A percentile compares a stretch with the other conserved stretches of the same genome.
These are phyloP conservation scores for Zosterops hypoxanthus DNA, from an alignment of 2,113 vertebrate genomes.

Conservation along the genomic window DNA sequence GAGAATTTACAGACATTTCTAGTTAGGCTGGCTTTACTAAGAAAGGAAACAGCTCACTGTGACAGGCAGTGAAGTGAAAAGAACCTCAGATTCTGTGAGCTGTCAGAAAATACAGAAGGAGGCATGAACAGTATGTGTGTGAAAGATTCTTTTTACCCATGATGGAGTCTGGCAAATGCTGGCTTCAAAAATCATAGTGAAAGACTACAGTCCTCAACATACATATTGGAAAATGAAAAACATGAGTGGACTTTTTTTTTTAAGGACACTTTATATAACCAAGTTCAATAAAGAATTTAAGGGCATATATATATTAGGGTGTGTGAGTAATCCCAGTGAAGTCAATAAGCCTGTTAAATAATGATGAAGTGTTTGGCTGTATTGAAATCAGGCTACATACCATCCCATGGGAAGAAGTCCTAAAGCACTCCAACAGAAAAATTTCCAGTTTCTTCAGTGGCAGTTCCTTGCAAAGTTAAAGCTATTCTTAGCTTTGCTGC, in stretches of 20 bases:
- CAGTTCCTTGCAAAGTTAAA: background rate
- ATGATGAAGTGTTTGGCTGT: constrained; percentile 2
- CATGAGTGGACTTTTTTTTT: background rate
- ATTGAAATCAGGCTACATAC: constrained; percentile 4
- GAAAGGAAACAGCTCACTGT: background rate
- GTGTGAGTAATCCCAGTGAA: constrained; percentile 18
- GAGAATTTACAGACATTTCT: background rate
- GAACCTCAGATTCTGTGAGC: background rate
- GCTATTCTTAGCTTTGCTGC: constrained; percentile 18
- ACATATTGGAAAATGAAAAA: background rate
- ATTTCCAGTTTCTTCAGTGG: background rate
- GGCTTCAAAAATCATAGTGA: background rate
- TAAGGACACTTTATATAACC: background rate
- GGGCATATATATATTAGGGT: background rate
- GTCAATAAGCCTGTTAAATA: constrained; percentile 2
- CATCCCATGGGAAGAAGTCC: background rate
- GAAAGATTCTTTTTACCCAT: background rate
- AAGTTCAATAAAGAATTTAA: constrained; percentile 10
- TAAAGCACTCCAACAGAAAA: background rate
- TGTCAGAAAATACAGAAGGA: background rate
- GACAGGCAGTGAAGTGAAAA: background rate
- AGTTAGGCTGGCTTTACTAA: background rate
- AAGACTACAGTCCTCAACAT: background rate
- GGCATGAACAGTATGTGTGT: background rate
- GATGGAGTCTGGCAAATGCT: background rate